A percentile compares a stretch with the other conserved stretches of the same genome.
phyloP scores from a whole-genome alignment of 2,797 vertebrate species.

The Prunella strophiata region DNA sequence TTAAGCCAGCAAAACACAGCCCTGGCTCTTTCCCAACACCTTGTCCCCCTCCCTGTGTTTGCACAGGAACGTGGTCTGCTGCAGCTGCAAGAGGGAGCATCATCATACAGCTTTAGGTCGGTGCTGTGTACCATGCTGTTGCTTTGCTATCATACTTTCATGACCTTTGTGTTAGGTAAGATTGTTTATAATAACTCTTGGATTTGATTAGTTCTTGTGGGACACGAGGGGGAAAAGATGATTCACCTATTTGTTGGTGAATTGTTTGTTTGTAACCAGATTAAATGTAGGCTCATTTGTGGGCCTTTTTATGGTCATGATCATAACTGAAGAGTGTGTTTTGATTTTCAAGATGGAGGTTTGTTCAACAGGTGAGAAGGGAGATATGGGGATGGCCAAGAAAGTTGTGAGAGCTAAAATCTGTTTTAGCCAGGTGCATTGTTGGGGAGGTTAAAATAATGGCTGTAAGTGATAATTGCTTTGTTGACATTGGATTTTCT shows the following conservation, averaged over 20 bases:
- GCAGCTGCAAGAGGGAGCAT: conserved; percentile 92
- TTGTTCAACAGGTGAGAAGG: background rate
- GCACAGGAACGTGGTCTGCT: conserved; percentile 91
- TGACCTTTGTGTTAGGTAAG: conserved; percentile 97
- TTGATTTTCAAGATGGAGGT: background rate
- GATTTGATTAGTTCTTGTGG: conserved; percentile 36
- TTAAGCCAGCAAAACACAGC: background rate
- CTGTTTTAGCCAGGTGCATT: background rate
- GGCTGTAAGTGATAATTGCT: background rate
- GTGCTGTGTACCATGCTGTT: conserved; percentile 97
- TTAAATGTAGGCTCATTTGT: background rate
- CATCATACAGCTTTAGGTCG: conserved; percentile 89
- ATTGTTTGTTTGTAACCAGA: background rate
- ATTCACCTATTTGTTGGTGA: background rate
- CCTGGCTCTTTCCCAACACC: background rate
- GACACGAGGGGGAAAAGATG: background rate
- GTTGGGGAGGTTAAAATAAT: background rate
- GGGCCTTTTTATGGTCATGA: background rate
- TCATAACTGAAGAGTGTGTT: background rate
- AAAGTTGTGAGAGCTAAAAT: background rate
- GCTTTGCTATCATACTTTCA: conserved; percentile 98
- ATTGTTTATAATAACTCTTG: conserved; percentile 61
- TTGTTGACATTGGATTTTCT: background rate
- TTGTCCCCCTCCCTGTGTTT: background rate
- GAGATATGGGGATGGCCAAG: background rate